Base-by-base conservation (phyloP, 2,113 vertebrate species). In the Cichladusa arquata region DNA sequence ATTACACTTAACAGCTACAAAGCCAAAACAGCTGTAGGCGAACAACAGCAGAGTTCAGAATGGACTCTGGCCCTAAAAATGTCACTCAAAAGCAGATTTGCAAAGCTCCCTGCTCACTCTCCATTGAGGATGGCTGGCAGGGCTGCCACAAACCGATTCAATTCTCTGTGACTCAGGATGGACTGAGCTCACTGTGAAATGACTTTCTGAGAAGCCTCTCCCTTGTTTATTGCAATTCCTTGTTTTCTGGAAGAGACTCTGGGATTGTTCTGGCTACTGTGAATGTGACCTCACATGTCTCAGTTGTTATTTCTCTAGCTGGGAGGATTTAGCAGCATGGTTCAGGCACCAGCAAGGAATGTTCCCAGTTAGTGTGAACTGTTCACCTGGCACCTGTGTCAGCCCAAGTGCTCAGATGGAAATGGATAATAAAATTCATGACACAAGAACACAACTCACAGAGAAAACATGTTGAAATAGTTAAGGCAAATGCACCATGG, bases 171-270 rank as follows among this genome's bases (percentile, higher is more conserved):
- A 79, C 54, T 88, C 6, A 2, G 8, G 74, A 51, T 57, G 70
- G 36, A 61, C 89, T 91, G 91, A 93, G 89, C 81, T 95, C 90
- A 65, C 79, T 82, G 78, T 5, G 56, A 77, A 88, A 80, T 15
- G 14, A 34, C 50, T 70, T 90, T 77, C 81, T 90, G 87, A 67
- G 87, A 96, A 95, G 76, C 85, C 90, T 94, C 94, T 96, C 92
- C 92, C 92, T 90, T 96, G 90, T 88, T 95, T 92, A 65, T 60
- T 70, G 42, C 67, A 65, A 69, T 50, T 38, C 48, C 67, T 86
- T 58, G 33, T 76, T 70, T 84, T 79, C 81, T 95, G 87, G 92
- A 94, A 73, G 38, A 79, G 57, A 19, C 23, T 18, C 24, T 0
- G 12, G 71, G 80, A 40, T 51, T 60, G n/a, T 64, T 79, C 92